Base-by-base conservation (phyloP, 2,113 vertebrate genomes). In the Pseudorhombus dupliciocellatus region DNA sequence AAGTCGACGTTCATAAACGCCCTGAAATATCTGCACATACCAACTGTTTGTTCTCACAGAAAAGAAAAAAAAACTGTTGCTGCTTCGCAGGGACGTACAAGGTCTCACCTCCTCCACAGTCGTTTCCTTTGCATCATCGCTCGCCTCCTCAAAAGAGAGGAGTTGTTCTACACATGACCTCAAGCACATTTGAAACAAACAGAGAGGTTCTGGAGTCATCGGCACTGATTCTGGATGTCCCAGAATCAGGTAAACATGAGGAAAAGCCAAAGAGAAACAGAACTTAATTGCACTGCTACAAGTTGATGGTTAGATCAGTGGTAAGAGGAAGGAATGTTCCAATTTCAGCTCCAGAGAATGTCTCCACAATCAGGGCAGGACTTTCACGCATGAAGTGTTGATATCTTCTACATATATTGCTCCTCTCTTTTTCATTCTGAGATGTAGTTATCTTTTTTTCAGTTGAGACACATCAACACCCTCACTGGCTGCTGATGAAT, bases 81-180 rank as follows among this genome's bases (percentile, higher is more conserved):
- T 37, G 10, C 34, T 37, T 37, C 9, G 11, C 34, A 37, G 34
- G 34, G 10, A 84, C 71, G 44, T 79, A 77, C 14, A 71, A 63
- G 62, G 63, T 87, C 75, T 80, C 66, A 55, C 76, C 72, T 81
- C 71, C 71, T 80, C 62, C 50, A 9, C 40, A 44, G 1, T 55
- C 26, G 21, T 26, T 66, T 51, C 50, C 48, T 34, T 46, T 57
- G 66, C 56, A 55, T 70, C 76, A 65, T 67, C 57, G 9, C 55
- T 69, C 0, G 7, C 44, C 54, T 70, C 53, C 56, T 78, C n/a
- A 48, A 50, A 69, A 5, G 21, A 20, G 54, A 46, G 21, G 22
- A 66, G 31, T 4, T 51, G 66, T 46, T 79, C 55, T 30, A 58
- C 58, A 66, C 28, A 62, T 55, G 26, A 66, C 16, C 28, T n/a